Conservation (phyloP, 92 coral and sea anemone species). For the Phymanthus crucifer region DNA sequence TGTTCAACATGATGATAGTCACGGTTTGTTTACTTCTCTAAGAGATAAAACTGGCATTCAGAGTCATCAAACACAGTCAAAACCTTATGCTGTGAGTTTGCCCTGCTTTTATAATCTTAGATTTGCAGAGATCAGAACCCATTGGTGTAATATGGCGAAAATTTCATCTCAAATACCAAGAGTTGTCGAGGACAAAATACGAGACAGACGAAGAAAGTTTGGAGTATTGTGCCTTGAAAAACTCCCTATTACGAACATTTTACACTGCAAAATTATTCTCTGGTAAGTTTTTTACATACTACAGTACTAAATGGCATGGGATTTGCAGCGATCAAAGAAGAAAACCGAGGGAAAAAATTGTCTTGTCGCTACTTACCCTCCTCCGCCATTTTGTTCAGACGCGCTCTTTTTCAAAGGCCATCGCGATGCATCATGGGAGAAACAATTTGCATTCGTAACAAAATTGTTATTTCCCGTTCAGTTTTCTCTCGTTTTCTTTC, state of each 20-base stretch:
- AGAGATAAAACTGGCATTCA: background rate
- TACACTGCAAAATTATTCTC: background rate
- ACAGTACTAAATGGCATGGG: background rate
- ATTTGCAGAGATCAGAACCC: background rate
- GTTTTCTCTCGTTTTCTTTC: background rate
- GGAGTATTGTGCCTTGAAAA: background rate
- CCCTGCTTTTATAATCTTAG: background rate
- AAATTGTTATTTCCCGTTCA: background rate
- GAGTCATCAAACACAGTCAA: background rate
- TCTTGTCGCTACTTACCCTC: conserved; percentile 62
- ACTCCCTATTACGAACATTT: background rate
- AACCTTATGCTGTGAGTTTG: background rate
- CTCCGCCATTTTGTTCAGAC: conserved; percentile 90
- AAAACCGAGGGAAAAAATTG: conserved; percentile 9
- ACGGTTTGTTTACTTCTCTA: background rate
- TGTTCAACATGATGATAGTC: background rate
- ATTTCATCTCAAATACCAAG: background rate
- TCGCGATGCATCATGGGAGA: conserved; percentile 67
- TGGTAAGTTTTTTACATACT: background rate
- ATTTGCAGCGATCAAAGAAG: background rate
- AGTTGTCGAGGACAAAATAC: conserved; percentile 1
- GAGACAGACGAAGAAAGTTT: background rate
- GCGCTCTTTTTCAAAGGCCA: conserved; percentile 95
- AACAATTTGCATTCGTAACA: background rate
- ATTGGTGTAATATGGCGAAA: background rate